These are phyloP conservation scores for Stictonetta naevosa DNA, from an alignment of 2,113 vertebrate species.

Conservation along the genomic window DNA sequence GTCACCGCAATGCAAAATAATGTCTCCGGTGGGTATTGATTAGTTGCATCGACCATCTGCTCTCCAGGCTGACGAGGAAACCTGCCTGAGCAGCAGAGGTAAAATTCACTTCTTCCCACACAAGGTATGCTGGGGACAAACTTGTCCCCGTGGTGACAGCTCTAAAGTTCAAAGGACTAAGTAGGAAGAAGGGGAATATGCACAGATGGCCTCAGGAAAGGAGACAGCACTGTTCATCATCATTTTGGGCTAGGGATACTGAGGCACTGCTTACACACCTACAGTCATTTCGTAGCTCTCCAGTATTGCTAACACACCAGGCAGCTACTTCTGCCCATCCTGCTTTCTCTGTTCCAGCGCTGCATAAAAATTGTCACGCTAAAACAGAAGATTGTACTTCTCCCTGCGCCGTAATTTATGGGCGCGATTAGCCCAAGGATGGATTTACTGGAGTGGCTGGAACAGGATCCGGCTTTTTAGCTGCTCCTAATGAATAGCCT, in stretches of 20 bases:
- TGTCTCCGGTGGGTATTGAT: not conserved
- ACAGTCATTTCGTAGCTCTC: not conserved
- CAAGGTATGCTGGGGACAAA: not conserved
- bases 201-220: not conserved
- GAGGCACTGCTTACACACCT: not conserved
- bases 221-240: not conserved
- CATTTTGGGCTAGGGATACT: not conserved
- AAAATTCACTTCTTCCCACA: not conserved
- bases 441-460: constrained; percentile 31
- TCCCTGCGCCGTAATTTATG: not conserved
- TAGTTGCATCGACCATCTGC: not conserved
- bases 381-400: not conserved
- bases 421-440: not conserved
- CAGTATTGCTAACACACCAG: not conserved
- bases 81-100: not conserved
- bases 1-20: not conserved
- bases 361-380: not conserved
- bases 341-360: not conserved
- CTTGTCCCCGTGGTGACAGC: not conserved
- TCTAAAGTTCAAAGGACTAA: not conserved
- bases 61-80: not conserved
- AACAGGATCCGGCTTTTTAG: constrained; percentile 19
- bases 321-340: not conserved
- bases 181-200: not conserved
- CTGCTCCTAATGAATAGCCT: constrained; percentile 50